Base-by-base conservation (phyloP, 2,888 invertebrate genomes). In the Eurois occulta region DNA sequence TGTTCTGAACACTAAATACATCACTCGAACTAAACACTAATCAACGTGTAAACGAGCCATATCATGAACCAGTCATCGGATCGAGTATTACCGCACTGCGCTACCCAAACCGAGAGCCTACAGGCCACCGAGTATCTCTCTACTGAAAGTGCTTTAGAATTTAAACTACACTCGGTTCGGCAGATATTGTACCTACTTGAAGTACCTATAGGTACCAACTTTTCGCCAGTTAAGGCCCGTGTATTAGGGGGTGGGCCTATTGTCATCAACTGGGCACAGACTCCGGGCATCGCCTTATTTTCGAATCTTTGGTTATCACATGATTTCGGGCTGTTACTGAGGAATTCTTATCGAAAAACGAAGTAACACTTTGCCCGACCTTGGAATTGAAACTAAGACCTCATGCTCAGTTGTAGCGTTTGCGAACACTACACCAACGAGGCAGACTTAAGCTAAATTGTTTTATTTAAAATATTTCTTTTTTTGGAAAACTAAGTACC, bases 71-170 rank as follows among this genome's bases (percentile, higher is more conserved):
- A 66, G 71, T 43, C 81, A 75, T 75, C 16, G 41, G 24, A 18
- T 32, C 65, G 16, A 48, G 35, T 62, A 38, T 21, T 83, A 70
- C 88, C 86, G 87, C 87, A 88, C 62, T 87, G 81, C 84, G 85
- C 79, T 81, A 78, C 1, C 24, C 52, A 1, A 21, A 28, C 48
- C 28, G 67, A 55, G 64, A 46, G 71, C 62, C 77, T n/a, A 68
- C 48, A 41, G 16, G 21, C 60, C 52, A 48, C 38, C 11, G 78
- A 80, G 60, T 66, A 74, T 38, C 68, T 43, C 72, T 71, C 62
- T 16, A 81, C 77, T 86, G 58, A 60, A 87, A 81, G 60, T 64
- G 70, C 67, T 58, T 46, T 60, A 83, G 46, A 75, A 66, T 75
- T 84, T 75, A 74, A 72, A 60, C 60, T 21, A 32, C 60, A 10